Evolutionary conservation across 1,140 invertebrate species (phyloP), one percentile per base, ranked within the genome.

Genomic region (Episyrphus balteatus): DNA sequence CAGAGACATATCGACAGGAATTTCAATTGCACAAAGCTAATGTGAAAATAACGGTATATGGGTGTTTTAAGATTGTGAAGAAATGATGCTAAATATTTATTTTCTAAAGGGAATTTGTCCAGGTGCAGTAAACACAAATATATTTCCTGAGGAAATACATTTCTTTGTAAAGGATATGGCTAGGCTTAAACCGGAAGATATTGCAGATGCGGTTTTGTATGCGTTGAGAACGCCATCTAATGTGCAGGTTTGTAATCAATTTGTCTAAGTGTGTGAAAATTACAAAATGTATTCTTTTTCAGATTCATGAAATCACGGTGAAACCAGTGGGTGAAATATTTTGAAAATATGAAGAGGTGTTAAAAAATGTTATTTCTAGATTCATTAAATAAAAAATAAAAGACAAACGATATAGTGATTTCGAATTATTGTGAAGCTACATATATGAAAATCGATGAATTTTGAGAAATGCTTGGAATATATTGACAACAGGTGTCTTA

Each of bases 151-250:
- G 18, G 54, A 56, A 33, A 62, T 63, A 33, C 33, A 59, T 13
- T 66, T 66, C 44, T 66, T 59, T 49, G 53, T 60, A 0, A 60
- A 59, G 2, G 56, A 57, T 32, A 51, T 63, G 46, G 56, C 55
- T 31, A 70, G 44, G 43, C 66, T 55, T 33, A 47, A 60, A 58
- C 52, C 69, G 0, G 49, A 64, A 3, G 77, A 82, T 42, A 64
- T 83, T 5, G 73, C 75, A 1, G 73, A 82, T 50, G 73, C 73
- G 0, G 67, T 81, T 2, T 47, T 78, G 1, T 83, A 79, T 56
- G 73, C 73, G 1, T 49, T 85, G 3, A 62, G 70, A 2, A 76
- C 78, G 0, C 79, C 81, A 2, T 61, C 72, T 2, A 61, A 75
- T 48, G 77, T 83, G 2, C 79, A 83, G 68, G 63, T 66, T 21